These are phyloP conservation scores for Hemithea aestivaria DNA, from an alignment of 2,888 invertebrate genomes.

Conservation along the genomic window DNA sequence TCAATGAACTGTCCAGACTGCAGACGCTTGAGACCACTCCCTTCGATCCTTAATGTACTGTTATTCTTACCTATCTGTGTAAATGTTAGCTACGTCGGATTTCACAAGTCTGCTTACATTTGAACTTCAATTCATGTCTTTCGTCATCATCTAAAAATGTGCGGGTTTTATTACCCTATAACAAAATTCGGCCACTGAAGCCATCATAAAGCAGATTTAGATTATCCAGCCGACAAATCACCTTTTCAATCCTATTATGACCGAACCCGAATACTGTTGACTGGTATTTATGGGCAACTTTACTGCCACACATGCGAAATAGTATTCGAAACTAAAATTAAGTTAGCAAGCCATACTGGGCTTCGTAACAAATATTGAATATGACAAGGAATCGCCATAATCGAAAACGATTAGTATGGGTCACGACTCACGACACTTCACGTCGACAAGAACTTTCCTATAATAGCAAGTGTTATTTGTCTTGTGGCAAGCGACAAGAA, in stretches of 20 bases:
- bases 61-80: constrained; percentile 10
- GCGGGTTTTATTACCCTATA: too few relatives aligned
- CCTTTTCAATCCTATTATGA: constrained; percentile 25
- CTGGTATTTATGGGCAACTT: constrained; percentile 19
- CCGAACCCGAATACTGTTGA: constrained; percentile 17
- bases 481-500: constrained; percentile 19
- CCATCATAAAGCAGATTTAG: constrained; percentile 4
- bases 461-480: constrained; percentile 16
- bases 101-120: too few relatives aligned
- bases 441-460: constrained; percentile 7
- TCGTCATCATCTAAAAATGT: too few relatives aligned
- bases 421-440: constrained; percentile 7
- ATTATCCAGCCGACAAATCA: constrained; percentile 19
- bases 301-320: too few relatives aligned
- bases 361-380: too few relatives aligned
- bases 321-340: too few relatives aligned
- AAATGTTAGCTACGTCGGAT: too few relatives aligned
- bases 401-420: too few relatives aligned
- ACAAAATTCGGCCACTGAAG: too few relatives aligned
- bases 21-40: constrained; percentile 26
- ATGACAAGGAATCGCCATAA: too few relatives aligned
- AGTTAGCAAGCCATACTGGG: too few relatives aligned
- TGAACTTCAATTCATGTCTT: too few relatives aligned
- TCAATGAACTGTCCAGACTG: constrained; percentile 39
- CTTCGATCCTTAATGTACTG: constrained; percentile 20